Base-by-base conservation (phyloP, 2,888 invertebrate genomes). In the Quadroppia sp. region DNA sequence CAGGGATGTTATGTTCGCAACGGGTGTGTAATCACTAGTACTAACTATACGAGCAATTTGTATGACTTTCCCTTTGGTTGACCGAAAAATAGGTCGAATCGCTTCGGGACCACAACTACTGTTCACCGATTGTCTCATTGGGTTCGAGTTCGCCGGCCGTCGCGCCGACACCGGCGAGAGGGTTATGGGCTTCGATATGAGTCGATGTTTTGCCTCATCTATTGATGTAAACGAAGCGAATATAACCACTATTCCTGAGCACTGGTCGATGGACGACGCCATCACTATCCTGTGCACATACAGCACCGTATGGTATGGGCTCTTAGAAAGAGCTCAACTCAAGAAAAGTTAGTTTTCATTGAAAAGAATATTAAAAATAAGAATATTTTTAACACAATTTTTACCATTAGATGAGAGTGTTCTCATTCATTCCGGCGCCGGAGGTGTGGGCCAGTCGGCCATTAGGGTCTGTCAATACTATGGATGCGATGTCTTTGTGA, bases 381-480 rank as follows among this genome's bases (percentile, higher is more conserved):
- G n/a, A n/a, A n/a, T n/a, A n/a, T n/a, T n/a, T 48, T 48, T n/a
- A 48, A 36, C 36, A 7, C 15, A 23, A 53, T 53, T 30, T 56
- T 23, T 59, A 20, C 23, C 23, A 7, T 69, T 87, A 77, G 93
- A 94, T 11, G 93, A 95, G 80, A 85, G 87, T 56, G 88, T 97
- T 74, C 86, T 97, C 17, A 89, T 97, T 79, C 96, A 97, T 82
- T 94, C 96, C 73, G 96, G 96, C 77, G 89, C 92, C 77, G 97
- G 96, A 74, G 96, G 95, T 80, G 96, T 97, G 45, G 98, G 98
- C 7, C 95, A 96, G 85, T 96, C 98, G 1, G 95, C 97, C 76
- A 95, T 98, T 80, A 87, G 92, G 25, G 90, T 98, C 80, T 95
- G 96, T 71, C 86, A 97, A 72, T 88, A 89, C 82, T 87, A 90